Conservation (phyloP, 2,113 vertebrate genomes). For the Setophaga coronata region DNA sequence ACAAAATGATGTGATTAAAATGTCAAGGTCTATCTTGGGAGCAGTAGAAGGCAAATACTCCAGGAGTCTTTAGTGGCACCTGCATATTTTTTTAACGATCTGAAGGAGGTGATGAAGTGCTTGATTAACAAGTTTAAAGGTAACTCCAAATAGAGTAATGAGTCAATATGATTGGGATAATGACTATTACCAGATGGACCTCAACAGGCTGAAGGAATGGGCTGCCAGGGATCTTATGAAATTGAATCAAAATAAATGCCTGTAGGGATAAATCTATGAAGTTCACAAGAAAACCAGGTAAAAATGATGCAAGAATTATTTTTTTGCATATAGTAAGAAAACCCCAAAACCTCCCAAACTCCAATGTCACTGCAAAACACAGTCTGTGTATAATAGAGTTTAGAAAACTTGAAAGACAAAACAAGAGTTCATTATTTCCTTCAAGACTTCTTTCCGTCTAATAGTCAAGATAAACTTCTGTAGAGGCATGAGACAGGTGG, state of each 20-base stretch:
- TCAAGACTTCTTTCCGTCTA: not conserved
- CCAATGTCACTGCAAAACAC: not conserved
- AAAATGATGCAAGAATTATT: not conserved
- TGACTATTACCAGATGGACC: not conserved
- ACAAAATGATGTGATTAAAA: not conserved
- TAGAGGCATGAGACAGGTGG: not conserved
- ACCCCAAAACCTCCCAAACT: fast-evolving
- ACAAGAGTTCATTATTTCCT: not conserved
- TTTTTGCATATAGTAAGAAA: not conserved
- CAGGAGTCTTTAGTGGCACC: not conserved
- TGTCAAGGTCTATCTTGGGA: fast-evolving
- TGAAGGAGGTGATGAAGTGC: not conserved
- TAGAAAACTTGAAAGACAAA: not conserved
- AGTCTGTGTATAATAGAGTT: not conserved
- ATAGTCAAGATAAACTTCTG: not conserved
- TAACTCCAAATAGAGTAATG: not conserved
- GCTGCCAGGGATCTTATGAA: not conserved
- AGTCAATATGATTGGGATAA: not conserved
- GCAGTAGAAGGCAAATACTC: not conserved
- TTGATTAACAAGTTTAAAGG: not conserved
- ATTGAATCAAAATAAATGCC: not conserved
- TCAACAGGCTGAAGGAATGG: not conserved
- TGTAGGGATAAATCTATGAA: not conserved
- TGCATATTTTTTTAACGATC: not conserved
- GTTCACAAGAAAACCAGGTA: not conserved